A percentile compares a stretch with the other conserved stretches of the same genome.
Conservation (phyloP, 1,140 invertebrate genomes). For the Apis mellifera region DNA sequence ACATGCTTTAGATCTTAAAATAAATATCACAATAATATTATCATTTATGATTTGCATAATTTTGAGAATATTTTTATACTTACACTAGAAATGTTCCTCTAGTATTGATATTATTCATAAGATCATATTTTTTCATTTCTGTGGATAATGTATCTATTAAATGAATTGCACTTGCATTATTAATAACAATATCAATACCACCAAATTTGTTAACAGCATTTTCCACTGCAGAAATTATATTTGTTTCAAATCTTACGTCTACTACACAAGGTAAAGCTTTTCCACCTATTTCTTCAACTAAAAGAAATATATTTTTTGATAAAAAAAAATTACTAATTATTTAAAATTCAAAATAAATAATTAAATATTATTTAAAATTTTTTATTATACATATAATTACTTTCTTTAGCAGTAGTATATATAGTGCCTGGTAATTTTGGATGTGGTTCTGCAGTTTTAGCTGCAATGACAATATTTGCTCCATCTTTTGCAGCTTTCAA, state of each 20-base stretch:
- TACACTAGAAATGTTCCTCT: slow-evolving; percentile 96
- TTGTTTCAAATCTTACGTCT: slow-evolving; percentile 94
- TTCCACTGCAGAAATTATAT: slow-evolving; percentile 92
- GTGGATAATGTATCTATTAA: slow-evolving; percentile 93
- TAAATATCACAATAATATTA: slow-evolving; percentile 8
- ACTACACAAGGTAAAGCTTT: slow-evolving; percentile 96
- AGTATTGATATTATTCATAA: slow-evolving; percentile 96
- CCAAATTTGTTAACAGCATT: slow-evolving; percentile 95
- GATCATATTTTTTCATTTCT: slow-evolving; percentile 97
- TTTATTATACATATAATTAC: slow-evolving; percentile 81
- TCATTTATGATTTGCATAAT: not conserved
- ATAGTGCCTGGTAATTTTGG: slow-evolving; percentile 99
- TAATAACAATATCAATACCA: slow-evolving; percentile 96
- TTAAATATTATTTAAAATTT: not conserved
- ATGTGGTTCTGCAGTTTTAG: slow-evolving; percentile 97
- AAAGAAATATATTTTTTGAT: slow-evolving; percentile 13
- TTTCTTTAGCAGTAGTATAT: slow-evolving; percentile 97
- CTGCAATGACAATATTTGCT: slow-evolving; percentile 96
- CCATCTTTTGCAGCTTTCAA: slow-evolving; percentile 96
- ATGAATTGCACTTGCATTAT: slow-evolving; percentile 98
- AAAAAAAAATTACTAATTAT: not conserved
- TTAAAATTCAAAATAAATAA: not conserved
- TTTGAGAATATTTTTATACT: slow-evolving; percentile 72
- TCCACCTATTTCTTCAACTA: slow-evolving; percentile 95
- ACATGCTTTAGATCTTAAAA: slow-evolving; percentile 93